phyloP scores from a whole-genome alignment of 1,140 invertebrate genomes.

The Hypsibius dujardini region DNA sequence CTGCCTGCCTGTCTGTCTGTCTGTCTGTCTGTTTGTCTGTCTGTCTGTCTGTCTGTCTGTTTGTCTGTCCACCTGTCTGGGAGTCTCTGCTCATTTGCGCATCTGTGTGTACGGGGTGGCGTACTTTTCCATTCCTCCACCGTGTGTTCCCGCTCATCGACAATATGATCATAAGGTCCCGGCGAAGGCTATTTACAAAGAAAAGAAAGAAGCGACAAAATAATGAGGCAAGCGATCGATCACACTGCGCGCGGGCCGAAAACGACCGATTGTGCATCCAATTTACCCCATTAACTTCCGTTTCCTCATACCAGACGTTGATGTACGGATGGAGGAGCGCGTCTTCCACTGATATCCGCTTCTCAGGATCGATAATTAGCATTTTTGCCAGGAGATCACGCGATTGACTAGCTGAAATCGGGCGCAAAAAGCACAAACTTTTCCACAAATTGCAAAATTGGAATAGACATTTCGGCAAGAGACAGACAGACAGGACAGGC shows the following conservation, averaged over 20 bases:
- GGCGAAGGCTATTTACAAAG: conserved; percentile 59
- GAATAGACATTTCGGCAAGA: conserved; percentile 16
- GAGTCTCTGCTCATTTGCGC: conserved; percentile 19
- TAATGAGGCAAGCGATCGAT: conserved; percentile 4
- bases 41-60: conserved; percentile 24
- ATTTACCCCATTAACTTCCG: conserved; percentile 82
- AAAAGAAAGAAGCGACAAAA: conserved; percentile 7
- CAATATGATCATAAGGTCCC: conserved; percentile 86
- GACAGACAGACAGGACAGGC: not conserved
- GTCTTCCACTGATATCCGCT: conserved; percentile 90
- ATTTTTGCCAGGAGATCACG: conserved; percentile 90
- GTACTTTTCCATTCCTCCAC: conserved; percentile 90
- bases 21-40: conserved; percentile 3
- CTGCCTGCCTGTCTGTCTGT: too few species aligned
- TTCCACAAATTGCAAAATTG: not conserved
- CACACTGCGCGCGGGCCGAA: not conserved
- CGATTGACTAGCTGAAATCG: conserved; percentile 58
- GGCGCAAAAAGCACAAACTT: conserved; percentile 14
- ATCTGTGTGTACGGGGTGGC: conserved; percentile 22
- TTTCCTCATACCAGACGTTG: conserved; percentile 93
- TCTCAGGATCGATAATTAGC: conserved; percentile 95
- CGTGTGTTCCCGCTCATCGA: conserved; percentile 91
- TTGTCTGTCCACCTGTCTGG: conserved; percentile 18
- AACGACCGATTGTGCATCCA: conserved; percentile 17
- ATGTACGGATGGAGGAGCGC: conserved; percentile 96